These are phyloP conservation scores for Paramuricea clavata DNA, from an alignment of 92 coral and sea anemone genomes.

Conservation along the genomic window DNA sequence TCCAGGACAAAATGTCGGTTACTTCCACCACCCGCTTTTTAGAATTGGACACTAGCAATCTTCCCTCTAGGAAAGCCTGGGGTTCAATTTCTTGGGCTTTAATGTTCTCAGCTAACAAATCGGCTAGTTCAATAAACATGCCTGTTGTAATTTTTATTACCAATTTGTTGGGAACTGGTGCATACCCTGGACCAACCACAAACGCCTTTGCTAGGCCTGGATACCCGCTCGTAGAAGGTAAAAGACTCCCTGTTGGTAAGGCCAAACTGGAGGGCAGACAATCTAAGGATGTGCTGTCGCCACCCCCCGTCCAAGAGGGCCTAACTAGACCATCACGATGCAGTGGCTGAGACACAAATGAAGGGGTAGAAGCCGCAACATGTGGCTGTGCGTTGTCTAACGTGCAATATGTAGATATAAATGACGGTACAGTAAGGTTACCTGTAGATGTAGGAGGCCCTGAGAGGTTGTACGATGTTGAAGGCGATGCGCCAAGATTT, in stretches of 20 bases:
- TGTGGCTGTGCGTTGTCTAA: neutral
- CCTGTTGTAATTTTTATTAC: slow-evolving; percentile 3
- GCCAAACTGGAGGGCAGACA: neutral
- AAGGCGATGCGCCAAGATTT: neutral
- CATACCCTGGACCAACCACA: slow-evolving; percentile 40
- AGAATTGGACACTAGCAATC: no score
- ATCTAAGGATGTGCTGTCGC: neutral
- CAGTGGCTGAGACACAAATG: neutral
- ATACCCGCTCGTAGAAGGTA: neutral
- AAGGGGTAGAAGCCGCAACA: neutral
- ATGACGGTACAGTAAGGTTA: slow-evolving; percentile 25
- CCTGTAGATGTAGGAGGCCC: slow-evolving; percentile 1
- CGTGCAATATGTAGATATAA: slow-evolving; percentile 7
- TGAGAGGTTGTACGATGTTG: neutral
- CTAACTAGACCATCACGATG: neutral
- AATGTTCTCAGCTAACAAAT: neutral
- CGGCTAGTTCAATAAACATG: slow-evolving; percentile 35
- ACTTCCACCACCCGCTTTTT: neutral
- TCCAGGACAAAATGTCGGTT: slow-evolving; percentile 28
- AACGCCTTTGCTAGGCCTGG: slow-evolving; percentile 32
- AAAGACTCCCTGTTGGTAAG: neutral
- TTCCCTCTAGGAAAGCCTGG: neutral
- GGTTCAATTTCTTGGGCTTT: slow-evolving; percentile 13
- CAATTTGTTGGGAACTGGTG: slow-evolving; percentile 28
- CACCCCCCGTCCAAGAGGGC: neutral